Percentiles rank a stretch among this genome's conserved stretches.
These are phyloP conservation scores for Phoxinus dragarum DNA, from an alignment of 2,797 vertebrate genomes.

Conservation along the genomic window DNA sequence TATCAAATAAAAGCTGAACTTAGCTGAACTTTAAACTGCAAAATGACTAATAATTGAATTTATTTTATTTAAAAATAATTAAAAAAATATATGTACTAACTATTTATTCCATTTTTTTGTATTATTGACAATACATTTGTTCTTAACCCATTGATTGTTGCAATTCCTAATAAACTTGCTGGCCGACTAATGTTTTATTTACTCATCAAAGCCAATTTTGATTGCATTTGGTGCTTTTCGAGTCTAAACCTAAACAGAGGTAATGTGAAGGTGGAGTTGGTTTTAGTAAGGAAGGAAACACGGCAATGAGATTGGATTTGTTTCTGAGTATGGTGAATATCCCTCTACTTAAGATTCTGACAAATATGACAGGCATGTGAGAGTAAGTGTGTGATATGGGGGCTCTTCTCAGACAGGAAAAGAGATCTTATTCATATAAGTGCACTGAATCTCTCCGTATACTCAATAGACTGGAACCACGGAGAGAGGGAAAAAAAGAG, in stretches of 20 bases:
- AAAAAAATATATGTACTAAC: too few species aligned
- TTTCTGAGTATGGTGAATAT: conserved; percentile 1
- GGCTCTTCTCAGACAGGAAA: conserved; percentile 2
- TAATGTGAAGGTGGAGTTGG: neutral
- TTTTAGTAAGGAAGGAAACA: neutral
- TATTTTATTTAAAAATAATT: too few species aligned
- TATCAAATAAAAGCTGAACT: too few species aligned
- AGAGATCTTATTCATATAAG: neutral
- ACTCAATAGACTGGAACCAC: conserved; percentile 1
- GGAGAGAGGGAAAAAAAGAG: neutral
- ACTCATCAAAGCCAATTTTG: neutral
- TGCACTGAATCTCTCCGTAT: neutral
- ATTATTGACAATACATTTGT: neutral
- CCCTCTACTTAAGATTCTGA: neutral
- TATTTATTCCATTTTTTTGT: neutral
- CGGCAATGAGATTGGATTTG: neutral
- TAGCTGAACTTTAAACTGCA: too few species aligned
- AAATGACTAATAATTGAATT: too few species aligned
- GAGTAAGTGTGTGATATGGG: conserved; percentile 1
- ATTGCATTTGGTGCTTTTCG: neutral
- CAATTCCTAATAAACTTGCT: neutral
- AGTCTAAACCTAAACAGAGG: neutral
- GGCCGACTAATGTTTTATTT: neutral
- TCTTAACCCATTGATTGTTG: neutral
- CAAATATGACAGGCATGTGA: conserved; percentile 10